Evolutionary conservation across 2,888 invertebrate species (phyloP).

Genomic region (Pomacea canaliculata): DNA sequence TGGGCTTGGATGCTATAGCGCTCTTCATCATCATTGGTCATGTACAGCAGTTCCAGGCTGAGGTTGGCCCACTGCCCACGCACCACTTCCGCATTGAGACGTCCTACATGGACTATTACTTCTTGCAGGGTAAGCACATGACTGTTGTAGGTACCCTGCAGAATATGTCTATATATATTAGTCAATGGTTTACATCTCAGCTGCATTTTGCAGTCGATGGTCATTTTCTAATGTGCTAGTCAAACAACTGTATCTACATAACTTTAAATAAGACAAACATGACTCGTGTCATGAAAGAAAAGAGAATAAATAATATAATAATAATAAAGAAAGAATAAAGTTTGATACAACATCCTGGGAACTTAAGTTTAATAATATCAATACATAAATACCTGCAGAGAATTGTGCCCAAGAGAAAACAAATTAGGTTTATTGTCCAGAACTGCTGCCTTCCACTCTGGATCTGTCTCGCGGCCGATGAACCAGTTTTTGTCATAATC

Average conservation of each 20-base stretch:
- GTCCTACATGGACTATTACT: conserved; percentile 63
- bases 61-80: conserved; percentile 72
- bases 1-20: conserved; percentile 72
- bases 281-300: too few species aligned
- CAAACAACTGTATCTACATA: too few species aligned
- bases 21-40: conserved; percentile 73
- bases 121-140: conserved; percentile 67
- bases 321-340: too few species aligned
- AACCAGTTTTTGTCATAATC: conserved; percentile 69
- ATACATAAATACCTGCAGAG: conserved; percentile 50
- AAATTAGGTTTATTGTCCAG: conserved; percentile 63
- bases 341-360: too few species aligned
- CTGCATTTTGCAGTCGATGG: too few species aligned
- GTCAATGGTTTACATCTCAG: too few species aligned
- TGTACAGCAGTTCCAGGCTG: conserved; percentile 71
- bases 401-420: conserved; percentile 65
- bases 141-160: conserved; percentile 67
- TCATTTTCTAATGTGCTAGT: too few species aligned
- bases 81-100: conserved; percentile 68
- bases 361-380: too few species aligned
- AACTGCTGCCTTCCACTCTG: conserved; percentile 68
- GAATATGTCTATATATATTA: conserved; percentile 3
- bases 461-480: conserved; percentile 67
- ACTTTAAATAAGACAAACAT: too few species aligned
- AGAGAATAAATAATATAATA: too few species aligned